Conservation (phyloP, 37 sponge, comb jelly and placozoan species). For the Eunapius fragilis region DNA sequence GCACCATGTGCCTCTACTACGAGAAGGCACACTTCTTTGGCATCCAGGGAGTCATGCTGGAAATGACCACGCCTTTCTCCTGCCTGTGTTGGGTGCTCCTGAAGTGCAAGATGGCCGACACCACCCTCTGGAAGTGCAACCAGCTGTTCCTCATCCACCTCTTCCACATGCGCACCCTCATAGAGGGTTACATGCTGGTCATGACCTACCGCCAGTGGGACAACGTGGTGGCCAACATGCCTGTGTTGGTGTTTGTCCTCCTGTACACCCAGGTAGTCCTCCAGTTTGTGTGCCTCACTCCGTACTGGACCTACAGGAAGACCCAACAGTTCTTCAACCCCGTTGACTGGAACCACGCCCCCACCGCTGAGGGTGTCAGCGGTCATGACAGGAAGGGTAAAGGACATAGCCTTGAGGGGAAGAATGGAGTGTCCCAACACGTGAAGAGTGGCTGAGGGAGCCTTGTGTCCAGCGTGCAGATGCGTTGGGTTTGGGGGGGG, state of each 20-base stretch:
- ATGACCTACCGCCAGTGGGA: constrained; percentile 42
- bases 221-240: constrained; percentile 24
- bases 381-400: background rate
- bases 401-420: no score
- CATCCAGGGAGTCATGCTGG: constrained; percentile 46
- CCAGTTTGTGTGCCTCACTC: constrained; percentile 53
- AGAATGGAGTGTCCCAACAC: background rate
- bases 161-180: constrained; percentile 57
- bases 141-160: constrained; percentile 63
- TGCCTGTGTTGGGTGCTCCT: constrained; percentile 64
- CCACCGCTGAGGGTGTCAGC: background rate
- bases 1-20: constrained; percentile 12
- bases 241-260: constrained; percentile 7
- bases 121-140: constrained; percentile 38
- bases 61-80: constrained; percentile 69
- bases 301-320: constrained; percentile 79
- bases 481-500: background rate
- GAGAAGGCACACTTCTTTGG: constrained; percentile 47
- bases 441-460: background rate
- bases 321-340: constrained; percentile 63
- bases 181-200: constrained; percentile 34
- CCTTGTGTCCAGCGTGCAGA: background rate
- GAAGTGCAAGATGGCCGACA: constrained; percentile 36
- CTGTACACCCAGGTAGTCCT: constrained; percentile 21
- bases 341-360: constrained; percentile 69